phyloP scores from a whole-genome alignment of 2,888 invertebrate genomes.

The Pseudococcus viburni region DNA sequence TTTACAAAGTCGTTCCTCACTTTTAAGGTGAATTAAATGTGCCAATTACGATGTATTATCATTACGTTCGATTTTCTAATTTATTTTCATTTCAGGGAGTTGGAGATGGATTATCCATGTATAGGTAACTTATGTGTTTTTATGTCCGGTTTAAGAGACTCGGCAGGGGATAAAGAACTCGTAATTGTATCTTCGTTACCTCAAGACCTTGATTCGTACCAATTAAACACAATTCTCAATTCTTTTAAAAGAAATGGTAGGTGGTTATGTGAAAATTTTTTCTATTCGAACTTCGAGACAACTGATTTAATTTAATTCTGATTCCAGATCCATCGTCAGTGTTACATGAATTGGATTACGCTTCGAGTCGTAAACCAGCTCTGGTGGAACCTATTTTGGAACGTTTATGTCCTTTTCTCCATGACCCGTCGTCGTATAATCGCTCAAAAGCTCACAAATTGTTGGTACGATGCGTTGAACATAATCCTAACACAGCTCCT shows the following conservation, averaged over 20 bases:
- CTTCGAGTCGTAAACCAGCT: conserved; percentile 80
- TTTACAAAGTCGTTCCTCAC: conserved; percentile 80
- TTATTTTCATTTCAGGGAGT: conserved; percentile 69
- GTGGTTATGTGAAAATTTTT: no score
- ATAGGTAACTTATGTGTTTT: conserved; percentile 72
- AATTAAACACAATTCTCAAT: conserved; percentile 72
- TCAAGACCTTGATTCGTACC: conserved; percentile 72
- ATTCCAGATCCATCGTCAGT: conserved; percentile 76
- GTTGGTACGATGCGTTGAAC: conserved; percentile 80
- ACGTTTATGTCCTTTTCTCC: conserved; percentile 77
- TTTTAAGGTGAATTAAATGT: conserved; percentile 76
- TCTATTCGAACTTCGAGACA: background rate
- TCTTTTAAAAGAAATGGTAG: conserved; percentile 73
- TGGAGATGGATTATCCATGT: conserved; percentile 75
- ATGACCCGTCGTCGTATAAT: conserved; percentile 75
- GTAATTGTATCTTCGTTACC: conserved; percentile 74
- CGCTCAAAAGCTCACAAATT: conserved; percentile 82
- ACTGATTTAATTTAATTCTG: background rate
- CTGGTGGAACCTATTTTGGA: conserved; percentile 79
- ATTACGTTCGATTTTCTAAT: no score
- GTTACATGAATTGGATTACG: conserved; percentile 82
- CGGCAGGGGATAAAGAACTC: conserved; percentile 72
- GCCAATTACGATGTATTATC: background rate
- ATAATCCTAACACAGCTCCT: conserved; percentile 75
- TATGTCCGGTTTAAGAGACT: conserved; percentile 76